Conservation (phyloP, 2,797 vertebrate genomes). For the Hapalemur alaotrensis region DNA sequence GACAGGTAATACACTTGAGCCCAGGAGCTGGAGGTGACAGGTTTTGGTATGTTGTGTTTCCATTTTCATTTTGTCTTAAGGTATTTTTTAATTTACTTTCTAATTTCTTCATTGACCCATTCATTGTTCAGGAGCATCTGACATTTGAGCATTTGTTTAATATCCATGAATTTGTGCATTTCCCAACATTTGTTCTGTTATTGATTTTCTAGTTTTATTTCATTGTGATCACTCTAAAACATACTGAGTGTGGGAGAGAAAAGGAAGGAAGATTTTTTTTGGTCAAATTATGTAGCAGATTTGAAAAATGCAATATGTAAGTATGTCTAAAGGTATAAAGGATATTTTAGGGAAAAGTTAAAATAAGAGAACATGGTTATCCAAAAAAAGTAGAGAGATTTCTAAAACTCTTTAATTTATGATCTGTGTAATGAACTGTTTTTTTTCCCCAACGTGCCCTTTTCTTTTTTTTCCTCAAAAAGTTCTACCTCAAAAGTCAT, state of each 20-base stretch:
- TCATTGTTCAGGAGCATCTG: not conserved
- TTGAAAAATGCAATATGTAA: not conserved
- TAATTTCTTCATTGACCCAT: not conserved
- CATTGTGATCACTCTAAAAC: not conserved
- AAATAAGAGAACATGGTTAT: not conserved
- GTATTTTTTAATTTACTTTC: not conserved
- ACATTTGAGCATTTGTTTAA: not conserved
- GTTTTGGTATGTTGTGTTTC: not conserved
- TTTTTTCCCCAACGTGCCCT: not conserved
- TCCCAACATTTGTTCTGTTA: not conserved
- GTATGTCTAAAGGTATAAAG: not conserved
- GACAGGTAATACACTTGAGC: not conserved
- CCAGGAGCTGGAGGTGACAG: too few species aligned
- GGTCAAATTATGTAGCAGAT: not conserved
- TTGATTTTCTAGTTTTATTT: not conserved
- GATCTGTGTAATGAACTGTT: not conserved
- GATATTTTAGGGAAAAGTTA: not conserved
- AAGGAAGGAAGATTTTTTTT: not conserved
- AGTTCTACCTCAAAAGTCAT: not conserved
- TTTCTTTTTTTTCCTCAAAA: not conserved
- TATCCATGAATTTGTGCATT: not conserved
- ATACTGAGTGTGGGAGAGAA: not conserved
- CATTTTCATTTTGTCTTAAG: not conserved
- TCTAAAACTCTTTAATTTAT: not conserved
- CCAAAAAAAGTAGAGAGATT: not conserved